Conservation (phyloP, 2,888 invertebrate species). For the Tenodera sinensis region DNA sequence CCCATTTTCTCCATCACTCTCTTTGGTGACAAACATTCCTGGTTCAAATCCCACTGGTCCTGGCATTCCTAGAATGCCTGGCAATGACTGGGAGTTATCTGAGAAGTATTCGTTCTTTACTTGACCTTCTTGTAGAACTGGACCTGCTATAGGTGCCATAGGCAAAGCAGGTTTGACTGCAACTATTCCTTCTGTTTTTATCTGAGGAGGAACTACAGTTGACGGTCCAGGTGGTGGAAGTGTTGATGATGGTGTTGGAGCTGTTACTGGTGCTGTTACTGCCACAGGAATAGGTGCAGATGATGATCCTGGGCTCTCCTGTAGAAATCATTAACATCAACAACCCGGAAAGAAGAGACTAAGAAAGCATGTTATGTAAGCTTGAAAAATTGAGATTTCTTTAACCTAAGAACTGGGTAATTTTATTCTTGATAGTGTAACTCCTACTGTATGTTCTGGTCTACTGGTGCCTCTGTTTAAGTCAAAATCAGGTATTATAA, state of each 20-base stretch:
- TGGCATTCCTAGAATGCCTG: slow-evolving; percentile 59
- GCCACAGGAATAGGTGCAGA: neutral
- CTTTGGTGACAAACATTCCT: slow-evolving; percentile 70
- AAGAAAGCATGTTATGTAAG: no score
- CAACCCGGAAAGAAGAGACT: neutral
- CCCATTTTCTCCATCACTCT: slow-evolving; percentile 37
- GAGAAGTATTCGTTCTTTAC: slow-evolving; percentile 53
- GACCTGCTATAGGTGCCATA: neutral
- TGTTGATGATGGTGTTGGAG: neutral
- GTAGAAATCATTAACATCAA: neutral
- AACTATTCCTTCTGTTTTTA: neutral
- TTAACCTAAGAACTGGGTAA: no score
- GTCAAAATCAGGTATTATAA: no score
- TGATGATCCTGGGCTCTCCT: neutral
- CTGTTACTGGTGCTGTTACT: neutral
- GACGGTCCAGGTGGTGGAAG: neutral
- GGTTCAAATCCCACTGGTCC: slow-evolving; percentile 81
- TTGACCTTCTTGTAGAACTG: slow-evolving; percentile 20
- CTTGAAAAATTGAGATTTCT: no score
- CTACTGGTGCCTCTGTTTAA: no score
- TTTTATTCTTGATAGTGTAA: no score
- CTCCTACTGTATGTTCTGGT: no score
- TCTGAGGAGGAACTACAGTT: neutral
- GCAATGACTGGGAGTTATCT: slow-evolving; percentile 75
- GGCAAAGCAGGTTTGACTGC: neutral